A percentile compares a stretch with the other conserved stretches of the same genome.
Evolutionary conservation across 1,140 invertebrate genomes (phyloP).

Genomic region (Diachasma alloeum): DNA sequence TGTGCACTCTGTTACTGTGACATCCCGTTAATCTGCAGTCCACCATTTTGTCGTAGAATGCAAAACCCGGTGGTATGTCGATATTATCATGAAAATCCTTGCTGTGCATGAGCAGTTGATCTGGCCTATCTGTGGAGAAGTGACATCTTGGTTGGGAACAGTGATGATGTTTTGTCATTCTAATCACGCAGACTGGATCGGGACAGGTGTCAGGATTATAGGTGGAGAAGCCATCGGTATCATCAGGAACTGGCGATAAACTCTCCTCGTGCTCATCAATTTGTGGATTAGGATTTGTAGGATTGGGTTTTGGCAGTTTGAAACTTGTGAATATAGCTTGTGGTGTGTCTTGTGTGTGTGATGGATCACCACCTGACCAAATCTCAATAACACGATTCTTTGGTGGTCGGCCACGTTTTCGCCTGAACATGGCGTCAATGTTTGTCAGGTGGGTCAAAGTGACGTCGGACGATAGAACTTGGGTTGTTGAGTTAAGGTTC

Average conservation of each 20-base stretch:
- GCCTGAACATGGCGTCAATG: slow-evolving; percentile 87
- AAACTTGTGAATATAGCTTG: slow-evolving; percentile 94
- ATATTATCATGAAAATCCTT: slow-evolving; percentile 86
- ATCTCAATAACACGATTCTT: slow-evolving; percentile 93
- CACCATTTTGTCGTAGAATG: slow-evolving; percentile 81
- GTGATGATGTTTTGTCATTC: slow-evolving; percentile 72
- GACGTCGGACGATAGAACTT: slow-evolving; percentile 69
- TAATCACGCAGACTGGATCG: slow-evolving; percentile 70
- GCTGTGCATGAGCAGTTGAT: slow-evolving; percentile 76
- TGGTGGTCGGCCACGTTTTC: slow-evolving; percentile 89
- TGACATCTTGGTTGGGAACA: slow-evolving; percentile 76
- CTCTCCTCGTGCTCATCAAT: slow-evolving; percentile 65
- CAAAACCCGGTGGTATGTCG: slow-evolving; percentile 82
- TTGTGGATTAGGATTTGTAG: slow-evolving; percentile 52
- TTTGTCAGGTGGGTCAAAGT: slow-evolving; percentile 76
- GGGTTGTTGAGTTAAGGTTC: slow-evolving; percentile 54
- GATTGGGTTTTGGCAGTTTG: slow-evolving; percentile 81
- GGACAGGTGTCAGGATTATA: slow-evolving; percentile 71
- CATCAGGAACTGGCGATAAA: slow-evolving; percentile 53
- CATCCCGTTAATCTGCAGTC: slow-evolving; percentile 78
- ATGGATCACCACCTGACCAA: slow-evolving; percentile 75
- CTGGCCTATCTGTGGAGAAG: slow-evolving; percentile 74
- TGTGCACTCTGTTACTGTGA: slow-evolving; percentile 75
- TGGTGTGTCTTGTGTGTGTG: slow-evolving; percentile 73
- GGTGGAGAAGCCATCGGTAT: slow-evolving; percentile 68